Evolutionary conservation across 2,797 vertebrate species (phyloP).

Genomic region (Manis pentadactyla): DNA sequence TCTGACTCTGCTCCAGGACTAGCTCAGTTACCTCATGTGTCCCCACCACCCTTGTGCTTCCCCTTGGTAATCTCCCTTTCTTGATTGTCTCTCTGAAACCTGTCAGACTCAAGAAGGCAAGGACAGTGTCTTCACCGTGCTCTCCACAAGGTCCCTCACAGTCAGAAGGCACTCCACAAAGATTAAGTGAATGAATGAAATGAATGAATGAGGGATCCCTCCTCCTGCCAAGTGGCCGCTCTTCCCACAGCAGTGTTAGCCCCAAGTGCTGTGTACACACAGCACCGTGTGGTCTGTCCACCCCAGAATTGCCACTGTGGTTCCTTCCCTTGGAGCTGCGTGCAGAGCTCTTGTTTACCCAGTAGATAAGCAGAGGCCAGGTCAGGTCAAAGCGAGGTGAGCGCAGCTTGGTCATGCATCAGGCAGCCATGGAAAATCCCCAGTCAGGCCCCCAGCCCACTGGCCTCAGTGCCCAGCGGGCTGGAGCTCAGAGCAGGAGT

Average conservation of each 20-base stretch:
- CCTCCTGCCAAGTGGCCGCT: not conserved
- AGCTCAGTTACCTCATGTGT: not conserved
- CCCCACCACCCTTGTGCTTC: not conserved
- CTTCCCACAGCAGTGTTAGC: not conserved
- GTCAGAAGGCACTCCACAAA: not conserved
- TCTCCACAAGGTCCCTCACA: not conserved
- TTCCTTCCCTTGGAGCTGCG: not conserved
- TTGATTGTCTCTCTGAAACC: not conserved
- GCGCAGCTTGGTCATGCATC: not conserved
- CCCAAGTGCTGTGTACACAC: rapidly evolving
- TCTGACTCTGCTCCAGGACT: not conserved
- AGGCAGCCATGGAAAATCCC: conserved; percentile 38
- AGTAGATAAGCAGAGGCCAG: not conserved
- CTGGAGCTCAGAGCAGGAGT: not conserved
- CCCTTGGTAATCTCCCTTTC: not conserved
- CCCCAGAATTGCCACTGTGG: not conserved
- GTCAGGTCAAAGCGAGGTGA: not conserved
- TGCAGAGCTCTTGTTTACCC: conserved; percentile 4
- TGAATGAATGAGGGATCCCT: not conserved
- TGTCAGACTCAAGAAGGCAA: not conserved
- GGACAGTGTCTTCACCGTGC: not conserved
- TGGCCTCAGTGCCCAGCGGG: rapidly evolving
- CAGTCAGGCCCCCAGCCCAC: not conserved
- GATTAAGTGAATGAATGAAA: not conserved
- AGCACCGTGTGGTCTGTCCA: not conserved